A percentile compares a stretch with the other conserved stretches of the same genome.
These are phyloP conservation scores for Drosophila sulfurigaster DNA, from an alignment of 1,140 invertebrate genomes.

Conservation along the genomic window DNA sequence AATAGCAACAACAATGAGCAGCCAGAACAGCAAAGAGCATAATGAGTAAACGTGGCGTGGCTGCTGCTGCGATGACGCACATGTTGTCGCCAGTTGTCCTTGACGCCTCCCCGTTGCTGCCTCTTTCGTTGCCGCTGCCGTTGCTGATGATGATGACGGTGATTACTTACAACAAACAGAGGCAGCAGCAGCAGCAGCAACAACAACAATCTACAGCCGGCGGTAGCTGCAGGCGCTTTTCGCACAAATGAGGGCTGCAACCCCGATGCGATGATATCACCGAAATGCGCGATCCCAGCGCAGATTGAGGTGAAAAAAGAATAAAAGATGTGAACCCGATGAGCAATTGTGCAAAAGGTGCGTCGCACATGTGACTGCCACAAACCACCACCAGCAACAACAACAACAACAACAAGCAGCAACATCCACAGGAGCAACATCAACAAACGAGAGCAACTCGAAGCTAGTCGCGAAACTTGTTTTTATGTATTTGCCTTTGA, in stretches of 20 bases:
- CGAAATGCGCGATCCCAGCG: conserved; percentile 63
- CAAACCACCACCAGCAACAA: conserved; percentile 63
- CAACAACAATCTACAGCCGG: conserved; percentile 47
- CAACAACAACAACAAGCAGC: conserved; percentile 33
- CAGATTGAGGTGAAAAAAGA: conserved; percentile 69
- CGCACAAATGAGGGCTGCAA: conserved; percentile 77
- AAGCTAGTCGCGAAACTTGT: conserved; percentile 67
- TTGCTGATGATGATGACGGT: conserved; percentile 77
- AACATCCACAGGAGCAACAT: conserved; percentile 29
- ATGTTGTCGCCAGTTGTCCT: conserved; percentile 81
- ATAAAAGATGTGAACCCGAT: conserved; percentile 21
- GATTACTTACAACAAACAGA: conserved; percentile 82
- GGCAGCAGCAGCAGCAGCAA: conserved; percentile 49
- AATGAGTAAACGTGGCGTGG: conserved; percentile 75
- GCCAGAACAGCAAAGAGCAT: conserved; percentile 41
- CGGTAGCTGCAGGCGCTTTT: conserved; percentile 64
- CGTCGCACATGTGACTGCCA: conserved; percentile 64
- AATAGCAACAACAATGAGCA: conserved; percentile 21
- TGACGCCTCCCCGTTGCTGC: conserved; percentile 47
- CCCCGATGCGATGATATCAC: conserved; percentile 72
- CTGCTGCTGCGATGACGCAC: conserved; percentile 67
- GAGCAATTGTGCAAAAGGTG: conserved; percentile 68
- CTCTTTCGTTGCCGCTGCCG: conserved; percentile 32
- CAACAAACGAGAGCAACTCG: conserved; percentile 19
- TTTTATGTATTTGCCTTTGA: conserved; percentile 67